A percentile compares a stretch with the other conserved stretches of the same genome.
Conservation (phyloP, 2,797 vertebrate genomes). For the Danio kyathit region DNA sequence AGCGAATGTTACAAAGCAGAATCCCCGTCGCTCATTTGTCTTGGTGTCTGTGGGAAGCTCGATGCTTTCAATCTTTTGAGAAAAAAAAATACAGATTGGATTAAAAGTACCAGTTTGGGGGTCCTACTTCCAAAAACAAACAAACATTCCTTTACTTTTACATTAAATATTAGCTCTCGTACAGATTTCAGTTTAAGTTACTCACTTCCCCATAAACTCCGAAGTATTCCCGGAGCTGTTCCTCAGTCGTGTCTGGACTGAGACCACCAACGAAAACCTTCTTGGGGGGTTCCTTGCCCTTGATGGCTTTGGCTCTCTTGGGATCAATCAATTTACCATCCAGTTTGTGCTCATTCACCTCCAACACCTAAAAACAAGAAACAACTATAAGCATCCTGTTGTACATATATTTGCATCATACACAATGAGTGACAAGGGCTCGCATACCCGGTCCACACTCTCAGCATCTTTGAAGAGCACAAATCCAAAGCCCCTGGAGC, state of each 20-base stretch:
- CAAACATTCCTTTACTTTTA: no score
- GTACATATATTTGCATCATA: accelerated
- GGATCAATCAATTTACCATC: conserved; percentile 90
- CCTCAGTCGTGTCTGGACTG: conserved; percentile 88
- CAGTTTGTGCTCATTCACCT: conserved; percentile 88
- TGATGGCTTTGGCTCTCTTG: conserved; percentile 88
- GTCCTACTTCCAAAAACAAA: background rate
- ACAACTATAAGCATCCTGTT: background rate
- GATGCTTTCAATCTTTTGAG: conserved; percentile 86
- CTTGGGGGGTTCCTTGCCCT: conserved; percentile 88
- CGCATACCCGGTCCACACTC: conserved; percentile 86
- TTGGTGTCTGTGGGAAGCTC: conserved; percentile 90
- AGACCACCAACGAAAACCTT: conserved; percentile 90
- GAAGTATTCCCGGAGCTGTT: conserved; percentile 89
- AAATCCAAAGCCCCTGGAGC: conserved; percentile 88
- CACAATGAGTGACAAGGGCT: background rate
- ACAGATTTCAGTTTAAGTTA: background rate
- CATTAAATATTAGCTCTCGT: background rate
- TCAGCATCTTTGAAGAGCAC: conserved; percentile 89
- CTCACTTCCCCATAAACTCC: conserved; percentile 85
- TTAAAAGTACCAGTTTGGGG: background rate
- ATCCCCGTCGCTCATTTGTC: conserved; percentile 88
- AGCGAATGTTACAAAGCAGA: conserved; percentile 88
- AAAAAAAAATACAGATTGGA: background rate
- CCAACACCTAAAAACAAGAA: conserved; percentile 79